Percentiles rank a stretch among this genome's conserved stretches.
Conservation (phyloP, 2,888 invertebrate genomes). For the Salticus scenicus region DNA sequence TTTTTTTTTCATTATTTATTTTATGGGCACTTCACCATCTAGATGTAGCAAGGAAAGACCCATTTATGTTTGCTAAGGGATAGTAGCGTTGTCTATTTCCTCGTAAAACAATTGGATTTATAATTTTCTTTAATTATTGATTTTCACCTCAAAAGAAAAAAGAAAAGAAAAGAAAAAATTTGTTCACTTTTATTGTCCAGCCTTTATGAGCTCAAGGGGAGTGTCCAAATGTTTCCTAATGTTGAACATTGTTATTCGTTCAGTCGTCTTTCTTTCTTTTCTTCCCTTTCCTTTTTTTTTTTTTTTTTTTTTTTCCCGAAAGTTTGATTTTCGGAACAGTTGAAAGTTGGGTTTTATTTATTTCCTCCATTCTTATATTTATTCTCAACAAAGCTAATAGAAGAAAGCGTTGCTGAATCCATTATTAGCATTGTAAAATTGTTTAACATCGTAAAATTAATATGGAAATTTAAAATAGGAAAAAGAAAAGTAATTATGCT, state of each 20-base stretch:
- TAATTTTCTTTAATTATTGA: conserved; percentile 20
- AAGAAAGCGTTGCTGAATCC: no score
- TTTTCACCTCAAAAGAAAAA: not conserved
- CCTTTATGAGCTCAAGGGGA: not conserved
- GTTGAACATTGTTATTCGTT: not conserved
- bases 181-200: conserved; percentile 7
- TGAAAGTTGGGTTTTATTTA: not conserved
- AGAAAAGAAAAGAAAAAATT: not conserved
- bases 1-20: conserved; percentile 26
- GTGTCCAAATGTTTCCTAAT: not conserved
- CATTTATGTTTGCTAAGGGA: conserved; percentile 49
- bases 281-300: conserved; percentile 17
- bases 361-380: no score
- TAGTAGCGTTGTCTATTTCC: conserved; percentile 37
- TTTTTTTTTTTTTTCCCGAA: not conserved
- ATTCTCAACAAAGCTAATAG: no score
- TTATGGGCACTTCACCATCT: conserved; percentile 26
- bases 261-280: no score
- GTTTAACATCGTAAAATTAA: no score
- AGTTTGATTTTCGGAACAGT: not conserved
- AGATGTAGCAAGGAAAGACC: conserved; percentile 47
- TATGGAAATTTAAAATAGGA: no score
- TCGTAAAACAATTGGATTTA: conserved; percentile 54
- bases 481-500: no score
- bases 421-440: no score